Percentiles rank a stretch among this genome's conserved stretches.
These are phyloP conservation scores for Sylvilagus bachmani DNA, from an alignment of 2,113 vertebrate genomes.

Conservation along the genomic window DNA sequence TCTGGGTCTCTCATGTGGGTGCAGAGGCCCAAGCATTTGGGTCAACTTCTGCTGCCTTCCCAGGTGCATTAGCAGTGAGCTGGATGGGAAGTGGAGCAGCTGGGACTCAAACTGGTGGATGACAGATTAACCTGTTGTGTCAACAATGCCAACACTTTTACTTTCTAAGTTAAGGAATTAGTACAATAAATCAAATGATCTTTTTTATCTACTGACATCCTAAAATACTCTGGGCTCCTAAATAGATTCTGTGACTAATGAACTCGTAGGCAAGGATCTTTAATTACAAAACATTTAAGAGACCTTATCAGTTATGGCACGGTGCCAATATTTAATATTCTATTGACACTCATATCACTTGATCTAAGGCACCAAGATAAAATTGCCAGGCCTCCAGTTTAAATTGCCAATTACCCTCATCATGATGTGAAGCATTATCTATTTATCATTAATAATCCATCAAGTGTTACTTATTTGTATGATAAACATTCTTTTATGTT, in stretches of 20 bases:
- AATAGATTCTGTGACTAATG: neutral
- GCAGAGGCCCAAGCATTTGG: too few species aligned
- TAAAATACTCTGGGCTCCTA: neutral
- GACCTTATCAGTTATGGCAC: neutral
- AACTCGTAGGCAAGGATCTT: neutral
- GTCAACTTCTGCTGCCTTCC: too few species aligned
- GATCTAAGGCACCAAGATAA: neutral
- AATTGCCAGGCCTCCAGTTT: neutral
- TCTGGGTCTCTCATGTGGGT: too few species aligned
- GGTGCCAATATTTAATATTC: neutral
- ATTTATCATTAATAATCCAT: slow-evolving; percentile 27
- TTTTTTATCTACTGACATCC: neutral
- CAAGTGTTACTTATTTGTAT: neutral
- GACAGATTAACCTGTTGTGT: too few species aligned
- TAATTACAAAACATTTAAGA: neutral
- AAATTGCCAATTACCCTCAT: neutral
- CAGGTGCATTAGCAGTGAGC: too few species aligned
- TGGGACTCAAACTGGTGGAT: too few species aligned
- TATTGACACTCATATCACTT: neutral
- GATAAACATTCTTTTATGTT: neutral
- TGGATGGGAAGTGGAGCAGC: too few species aligned
- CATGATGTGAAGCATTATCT: slow-evolving; percentile 7
- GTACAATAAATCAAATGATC: neutral
- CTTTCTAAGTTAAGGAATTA: slow-evolving; percentile 41
- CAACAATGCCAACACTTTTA: neutral